Conservation (phyloP, 2,797 vertebrate genomes). For the Catostomus latipinnis region DNA sequence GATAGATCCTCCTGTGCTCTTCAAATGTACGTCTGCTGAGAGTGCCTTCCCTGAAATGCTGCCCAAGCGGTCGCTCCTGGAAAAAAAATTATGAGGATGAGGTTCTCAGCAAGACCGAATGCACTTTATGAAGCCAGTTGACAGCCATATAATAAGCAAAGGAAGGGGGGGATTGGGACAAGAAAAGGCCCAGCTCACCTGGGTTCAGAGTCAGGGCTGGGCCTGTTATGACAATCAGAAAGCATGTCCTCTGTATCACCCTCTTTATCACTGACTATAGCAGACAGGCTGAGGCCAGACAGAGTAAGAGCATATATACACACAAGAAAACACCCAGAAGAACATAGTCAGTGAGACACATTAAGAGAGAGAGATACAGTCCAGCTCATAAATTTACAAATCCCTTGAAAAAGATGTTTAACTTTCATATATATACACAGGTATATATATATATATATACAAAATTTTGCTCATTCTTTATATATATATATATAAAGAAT, state of each 20-base stretch:
- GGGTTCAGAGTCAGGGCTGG: conserved; percentile 44
- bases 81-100: neutral
- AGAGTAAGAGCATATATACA: conserved; percentile 32
- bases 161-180: neutral
- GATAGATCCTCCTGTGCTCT: conserved; percentile 68
- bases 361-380: too few relatives aligned
- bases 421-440: too few relatives aligned
- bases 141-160: neutral
- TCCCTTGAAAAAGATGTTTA: too few relatives aligned
- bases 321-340: conserved; percentile 22
- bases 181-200: conserved; percentile 62
- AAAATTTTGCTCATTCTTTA: too few relatives aligned
- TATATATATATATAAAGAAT: too few relatives aligned
- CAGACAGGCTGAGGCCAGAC: conserved; percentile 60
- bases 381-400: too few relatives aligned
- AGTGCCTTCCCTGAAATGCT: conserved; percentile 70
- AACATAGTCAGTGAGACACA: neutral
- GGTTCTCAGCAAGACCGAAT: neutral
- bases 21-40: conserved; percentile 69
- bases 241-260: conserved; percentile 55
- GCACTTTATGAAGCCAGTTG: neutral
- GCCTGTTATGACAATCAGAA: conserved; percentile 54
- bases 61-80: conserved; percentile 79
- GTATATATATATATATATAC: too few relatives aligned
- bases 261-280: conserved; percentile 60